Evolutionary conservation across 1,140 invertebrate species (phyloP).

Genomic region (Ceratitis capitata): DNA sequence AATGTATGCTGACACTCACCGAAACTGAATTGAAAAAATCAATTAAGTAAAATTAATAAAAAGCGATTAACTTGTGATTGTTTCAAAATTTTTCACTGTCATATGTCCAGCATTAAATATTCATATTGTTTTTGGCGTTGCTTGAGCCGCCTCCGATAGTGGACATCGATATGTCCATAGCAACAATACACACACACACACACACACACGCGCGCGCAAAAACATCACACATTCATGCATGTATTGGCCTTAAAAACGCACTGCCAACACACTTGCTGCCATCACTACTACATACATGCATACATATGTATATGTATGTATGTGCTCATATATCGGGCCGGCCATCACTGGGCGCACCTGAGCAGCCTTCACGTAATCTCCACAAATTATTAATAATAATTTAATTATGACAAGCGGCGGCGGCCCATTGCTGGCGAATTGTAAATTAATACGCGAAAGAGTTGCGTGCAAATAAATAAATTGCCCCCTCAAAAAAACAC

Average conservation of each 20-base stretch:
- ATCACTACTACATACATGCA: neutral
- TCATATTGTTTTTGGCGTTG: constrained; percentile 19
- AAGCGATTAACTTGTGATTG: constrained; percentile 35
- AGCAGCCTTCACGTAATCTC: constrained; percentile 37
- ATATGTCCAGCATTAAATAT: constrained; percentile 34
- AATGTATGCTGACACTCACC: neutral
- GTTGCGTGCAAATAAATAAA: constrained; percentile 34
- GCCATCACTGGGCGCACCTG: neutral
- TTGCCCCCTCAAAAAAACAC: neutral
- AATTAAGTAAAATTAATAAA: constrained; percentile 31
- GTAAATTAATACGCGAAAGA: constrained; percentile 37
- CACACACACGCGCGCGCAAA: neutral
- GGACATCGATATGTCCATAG: neutral
- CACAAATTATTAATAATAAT: constrained; percentile 38
- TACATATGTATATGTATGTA: too few relatives aligned
- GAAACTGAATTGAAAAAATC: neutral
- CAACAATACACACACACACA: neutral
- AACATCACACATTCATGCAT: neutral
- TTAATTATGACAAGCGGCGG: constrained; percentile 36
- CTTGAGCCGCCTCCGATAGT: neutral
- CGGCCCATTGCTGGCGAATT: constrained; percentile 19
- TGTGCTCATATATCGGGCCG: neutral
- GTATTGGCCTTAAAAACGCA: neutral
- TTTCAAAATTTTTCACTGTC: constrained; percentile 5
- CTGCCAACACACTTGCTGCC: neutral